phyloP scores from a whole-genome alignment of 2,113 vertebrate genomes.

The Lamprologus lemairii region DNA sequence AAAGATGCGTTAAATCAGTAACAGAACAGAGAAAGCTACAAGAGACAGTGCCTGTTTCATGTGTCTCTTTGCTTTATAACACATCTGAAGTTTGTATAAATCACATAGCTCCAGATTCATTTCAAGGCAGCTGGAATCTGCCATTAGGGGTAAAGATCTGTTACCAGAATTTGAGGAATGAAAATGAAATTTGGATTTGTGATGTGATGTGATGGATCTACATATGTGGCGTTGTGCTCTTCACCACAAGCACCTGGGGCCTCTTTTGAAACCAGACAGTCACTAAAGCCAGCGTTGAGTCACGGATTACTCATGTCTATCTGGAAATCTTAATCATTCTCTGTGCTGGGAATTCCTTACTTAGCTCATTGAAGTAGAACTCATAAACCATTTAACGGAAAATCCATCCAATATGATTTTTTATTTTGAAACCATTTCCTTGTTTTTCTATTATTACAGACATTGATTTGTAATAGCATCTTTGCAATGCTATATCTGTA shows the following conservation, averaged over 20 bases:
- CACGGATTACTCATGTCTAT: slow-evolving; percentile 27
- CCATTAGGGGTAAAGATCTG: background rate
- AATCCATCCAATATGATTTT: background rate
- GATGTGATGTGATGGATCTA: background rate
- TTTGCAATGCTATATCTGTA: background rate
- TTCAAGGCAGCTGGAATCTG: background rate
- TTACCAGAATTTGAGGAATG: background rate
- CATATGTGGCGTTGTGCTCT: background rate
- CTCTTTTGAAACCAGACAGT: slow-evolving; percentile 4
- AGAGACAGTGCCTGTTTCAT: background rate
- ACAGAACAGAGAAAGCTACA: background rate
- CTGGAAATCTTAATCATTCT: slow-evolving; percentile 38
- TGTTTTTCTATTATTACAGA: background rate
- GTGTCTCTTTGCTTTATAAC: background rate
- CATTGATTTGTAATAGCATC: background rate
- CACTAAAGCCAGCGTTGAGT: slow-evolving; percentile 3
- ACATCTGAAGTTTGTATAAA: background rate
- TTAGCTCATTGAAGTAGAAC: background rate
- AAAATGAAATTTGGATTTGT: background rate
- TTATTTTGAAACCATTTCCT: background rate
- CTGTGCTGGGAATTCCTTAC: slow-evolving; percentile 36
- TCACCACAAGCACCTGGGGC: background rate
- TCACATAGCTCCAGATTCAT: background rate
- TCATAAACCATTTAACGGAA: background rate
- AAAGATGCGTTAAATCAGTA: background rate